Percentiles rank a stretch among this genome's conserved stretches.
Evolutionary conservation across 2,113 vertebrate species (phyloP).

Genomic region (Synchiropus splendidus): DNA sequence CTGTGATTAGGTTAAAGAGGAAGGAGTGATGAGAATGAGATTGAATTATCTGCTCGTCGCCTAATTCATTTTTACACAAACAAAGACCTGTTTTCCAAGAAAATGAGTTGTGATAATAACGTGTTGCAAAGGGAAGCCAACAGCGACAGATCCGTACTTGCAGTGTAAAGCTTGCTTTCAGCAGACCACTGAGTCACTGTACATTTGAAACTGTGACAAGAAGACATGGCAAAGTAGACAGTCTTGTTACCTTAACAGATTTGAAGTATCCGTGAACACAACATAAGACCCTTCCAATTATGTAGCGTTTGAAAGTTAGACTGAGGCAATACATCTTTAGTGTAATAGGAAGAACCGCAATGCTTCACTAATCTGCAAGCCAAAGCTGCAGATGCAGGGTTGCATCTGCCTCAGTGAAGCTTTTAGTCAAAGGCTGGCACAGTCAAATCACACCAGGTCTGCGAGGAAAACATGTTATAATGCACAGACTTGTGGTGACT

Average conservation of each 20-base stretch:
- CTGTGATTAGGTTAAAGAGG: constrained; percentile 14
- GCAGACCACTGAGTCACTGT: too few species aligned
- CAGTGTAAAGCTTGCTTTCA: constrained; percentile 3
- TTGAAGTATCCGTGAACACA: too few species aligned
- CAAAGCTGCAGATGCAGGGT: constrained; percentile 35
- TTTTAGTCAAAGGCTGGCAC: constrained; percentile 9
- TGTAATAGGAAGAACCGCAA: constrained; percentile 26
- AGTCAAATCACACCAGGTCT: constrained; percentile 13
- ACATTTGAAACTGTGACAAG: too few species aligned
- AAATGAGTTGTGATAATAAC: too few species aligned
- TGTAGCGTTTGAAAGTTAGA: too few species aligned
- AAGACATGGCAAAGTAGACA: too few species aligned
- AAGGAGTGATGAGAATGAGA: constrained; percentile 4
- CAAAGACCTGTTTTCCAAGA: too few species aligned
- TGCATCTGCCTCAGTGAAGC: constrained; percentile 28
- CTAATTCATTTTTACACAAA: constrained; percentile 2
- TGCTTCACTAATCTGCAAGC: constrained; percentile 43
- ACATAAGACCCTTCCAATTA: too few species aligned
- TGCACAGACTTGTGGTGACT: too few species aligned
- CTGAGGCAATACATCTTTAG: constrained; percentile 3
- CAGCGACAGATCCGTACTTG: too few species aligned
- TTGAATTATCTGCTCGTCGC: constrained; percentile 7
- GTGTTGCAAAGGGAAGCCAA: too few species aligned
- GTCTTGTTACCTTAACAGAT: too few species aligned
- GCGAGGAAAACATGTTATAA: constrained; percentile 1